phyloP scores from a whole-genome alignment of 1,140 invertebrate genomes.

The Drosophila suzukii region DNA sequence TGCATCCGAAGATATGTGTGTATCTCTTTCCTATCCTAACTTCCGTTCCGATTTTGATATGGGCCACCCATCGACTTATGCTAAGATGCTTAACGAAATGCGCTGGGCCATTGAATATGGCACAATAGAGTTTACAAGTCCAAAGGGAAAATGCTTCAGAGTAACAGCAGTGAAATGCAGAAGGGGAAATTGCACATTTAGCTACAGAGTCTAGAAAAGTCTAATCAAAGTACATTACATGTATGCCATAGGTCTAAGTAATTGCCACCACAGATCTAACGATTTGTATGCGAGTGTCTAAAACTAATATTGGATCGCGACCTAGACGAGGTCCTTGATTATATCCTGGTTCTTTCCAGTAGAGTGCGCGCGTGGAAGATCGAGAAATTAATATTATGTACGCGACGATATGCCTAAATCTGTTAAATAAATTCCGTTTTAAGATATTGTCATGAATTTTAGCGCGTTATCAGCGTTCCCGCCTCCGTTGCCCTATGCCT shows the following conservation, averaged over 20 bases:
- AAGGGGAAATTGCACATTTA: constrained; percentile 13
- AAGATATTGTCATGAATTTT: constrained; percentile 76
- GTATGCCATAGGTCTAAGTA: constrained; percentile 36
- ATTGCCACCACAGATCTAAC: constrained; percentile 23
- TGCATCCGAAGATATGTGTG: constrained; percentile 28
- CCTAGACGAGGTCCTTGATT: constrained; percentile 27
- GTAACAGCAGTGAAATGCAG: constrained; percentile 21
- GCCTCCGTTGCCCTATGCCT: constrained; percentile 28
- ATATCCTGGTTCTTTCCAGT: constrained; percentile 14
- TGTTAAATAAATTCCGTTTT: constrained; percentile 77
- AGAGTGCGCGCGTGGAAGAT: constrained; percentile 38
- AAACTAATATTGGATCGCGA: constrained; percentile 37
- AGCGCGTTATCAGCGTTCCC: constrained; percentile 23
- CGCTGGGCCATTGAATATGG: constrained; percentile 27
- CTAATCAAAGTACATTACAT: constrained; percentile 40
- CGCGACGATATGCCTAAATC: constrained; percentile 75
- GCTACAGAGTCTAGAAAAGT: constrained; percentile 21
- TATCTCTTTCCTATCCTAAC: constrained; percentile 24
- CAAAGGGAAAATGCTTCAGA: constrained; percentile 13
- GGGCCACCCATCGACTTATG: constrained; percentile 31
- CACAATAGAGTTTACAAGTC: constrained; percentile 18
- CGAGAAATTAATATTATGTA: constrained; percentile 57
- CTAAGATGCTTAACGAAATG: constrained; percentile 47
- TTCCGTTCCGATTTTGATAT: constrained; percentile 24
- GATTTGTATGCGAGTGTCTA: constrained; percentile 22